These are phyloP conservation scores for Chauna torquata DNA, from an alignment of 2,113 vertebrate species.

Conservation along the genomic window DNA sequence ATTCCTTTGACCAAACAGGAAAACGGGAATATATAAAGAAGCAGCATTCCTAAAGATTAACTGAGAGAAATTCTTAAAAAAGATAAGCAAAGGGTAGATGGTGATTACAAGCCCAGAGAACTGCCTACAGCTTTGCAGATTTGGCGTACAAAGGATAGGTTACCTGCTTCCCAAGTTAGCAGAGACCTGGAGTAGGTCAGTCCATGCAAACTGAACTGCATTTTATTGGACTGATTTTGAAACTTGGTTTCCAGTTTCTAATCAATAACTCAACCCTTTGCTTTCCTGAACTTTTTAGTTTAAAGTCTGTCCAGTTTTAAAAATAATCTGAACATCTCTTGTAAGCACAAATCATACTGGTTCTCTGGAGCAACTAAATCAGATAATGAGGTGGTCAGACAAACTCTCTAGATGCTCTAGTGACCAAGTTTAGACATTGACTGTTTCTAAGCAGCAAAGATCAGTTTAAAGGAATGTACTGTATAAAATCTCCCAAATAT, in stretches of 20 bases:
- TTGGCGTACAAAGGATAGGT: background rate
- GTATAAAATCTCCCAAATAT: background rate
- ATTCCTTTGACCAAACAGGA: background rate
- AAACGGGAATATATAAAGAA: background rate
- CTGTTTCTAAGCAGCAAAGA: background rate
- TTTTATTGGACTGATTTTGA: background rate
- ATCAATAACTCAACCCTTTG: background rate
- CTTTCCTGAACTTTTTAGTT: background rate
- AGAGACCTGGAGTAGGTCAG: background rate
- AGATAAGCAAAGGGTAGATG: background rate
- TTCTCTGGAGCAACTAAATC: background rate
- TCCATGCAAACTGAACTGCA: background rate
- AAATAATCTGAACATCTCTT: background rate
- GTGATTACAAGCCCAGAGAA: background rate
- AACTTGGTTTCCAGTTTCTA: background rate
- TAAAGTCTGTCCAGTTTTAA: background rate
- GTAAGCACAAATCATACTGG: background rate
- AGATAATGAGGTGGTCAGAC: background rate
- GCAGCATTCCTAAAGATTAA: background rate
- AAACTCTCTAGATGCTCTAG: background rate
- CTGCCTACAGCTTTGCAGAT: background rate
- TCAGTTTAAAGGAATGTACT: background rate
- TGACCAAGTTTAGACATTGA: background rate
- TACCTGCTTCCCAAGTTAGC: background rate
- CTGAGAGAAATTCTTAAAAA: background rate